phyloP scores from a whole-genome alignment of 2,888 invertebrate species.

The Aplocera efformata region DNA sequence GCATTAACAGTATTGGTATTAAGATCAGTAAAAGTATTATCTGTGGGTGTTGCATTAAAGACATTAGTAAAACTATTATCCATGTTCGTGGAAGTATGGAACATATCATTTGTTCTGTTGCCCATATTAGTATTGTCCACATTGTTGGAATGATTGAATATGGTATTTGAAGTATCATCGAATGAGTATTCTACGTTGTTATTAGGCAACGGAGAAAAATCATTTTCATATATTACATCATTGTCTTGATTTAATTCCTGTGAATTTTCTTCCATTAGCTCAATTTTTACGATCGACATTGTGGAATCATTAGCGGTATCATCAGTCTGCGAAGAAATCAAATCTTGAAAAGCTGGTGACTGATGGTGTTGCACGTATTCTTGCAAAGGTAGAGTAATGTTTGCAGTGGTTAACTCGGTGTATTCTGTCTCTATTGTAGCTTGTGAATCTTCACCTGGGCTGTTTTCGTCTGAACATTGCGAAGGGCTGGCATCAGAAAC shows the following conservation, averaged over 20 bases:
- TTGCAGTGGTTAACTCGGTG: constrained; percentile 71
- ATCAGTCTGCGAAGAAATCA: constrained; percentile 35
- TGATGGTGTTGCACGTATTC: constrained; percentile 55
- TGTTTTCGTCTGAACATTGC: constrained; percentile 65
- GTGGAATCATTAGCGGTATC: constrained; percentile 50
- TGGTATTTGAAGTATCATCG: constrained; percentile 12
- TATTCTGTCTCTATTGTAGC: constrained; percentile 65
- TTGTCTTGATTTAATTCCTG: constrained; percentile 46
- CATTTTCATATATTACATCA: constrained; percentile 36
- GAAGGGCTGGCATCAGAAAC: constrained; percentile 69
- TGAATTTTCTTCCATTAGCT: constrained; percentile 50
- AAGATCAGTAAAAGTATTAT: constrained; percentile 7
- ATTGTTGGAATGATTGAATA: constrained; percentile 8
- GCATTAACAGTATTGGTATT: constrained; percentile 4
- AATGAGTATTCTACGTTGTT: constrained; percentile 19
- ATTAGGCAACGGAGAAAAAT: constrained; percentile 17
- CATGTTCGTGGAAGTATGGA: constrained; percentile 5
- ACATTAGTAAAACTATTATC: constrained; percentile 11
- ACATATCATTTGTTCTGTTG: constrained; percentile 6
- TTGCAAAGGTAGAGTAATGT: constrained; percentile 59
- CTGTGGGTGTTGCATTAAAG: constrained; percentile 5
- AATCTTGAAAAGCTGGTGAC: constrained; percentile 38
- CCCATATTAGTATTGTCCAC: constrained; percentile 2
- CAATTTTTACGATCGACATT: constrained; percentile 51
- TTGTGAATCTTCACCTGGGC: constrained; percentile 56